Percentiles rank a stretch among this genome's conserved stretches.
phyloP scores from a whole-genome alignment of 2,888 invertebrate genomes.

The Dynastes tityus region DNA sequence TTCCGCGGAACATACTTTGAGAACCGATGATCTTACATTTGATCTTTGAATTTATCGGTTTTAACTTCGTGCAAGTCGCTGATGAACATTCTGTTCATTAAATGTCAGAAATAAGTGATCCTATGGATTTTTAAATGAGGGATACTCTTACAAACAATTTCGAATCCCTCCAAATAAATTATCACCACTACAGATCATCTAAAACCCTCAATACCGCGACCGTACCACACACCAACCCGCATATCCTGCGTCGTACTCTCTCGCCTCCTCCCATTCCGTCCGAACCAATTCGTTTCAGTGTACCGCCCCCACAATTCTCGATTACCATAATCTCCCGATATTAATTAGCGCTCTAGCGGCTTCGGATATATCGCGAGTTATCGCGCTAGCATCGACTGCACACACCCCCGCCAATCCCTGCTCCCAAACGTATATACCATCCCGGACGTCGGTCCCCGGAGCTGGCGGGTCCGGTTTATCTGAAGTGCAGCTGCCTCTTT shows the following conservation, averaged over 20 bases:
- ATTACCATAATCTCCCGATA: conserved; percentile 48
- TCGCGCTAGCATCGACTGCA: conserved; percentile 10
- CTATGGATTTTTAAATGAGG: too few relatives aligned
- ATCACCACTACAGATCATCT: too few relatives aligned
- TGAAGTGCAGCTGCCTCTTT: conserved; percentile 43
- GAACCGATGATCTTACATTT: too few relatives aligned
- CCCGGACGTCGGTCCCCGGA: conserved; percentile 15
- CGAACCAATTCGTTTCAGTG: not conserved
- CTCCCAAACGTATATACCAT: not conserved
- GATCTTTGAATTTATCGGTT: too few relatives aligned
- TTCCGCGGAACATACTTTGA: too few relatives aligned
- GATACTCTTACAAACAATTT: too few relatives aligned
- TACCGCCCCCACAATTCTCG: conserved; percentile 22
- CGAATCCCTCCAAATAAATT: too few relatives aligned
- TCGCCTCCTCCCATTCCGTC: not conserved
- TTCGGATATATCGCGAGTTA: conserved; percentile 36
- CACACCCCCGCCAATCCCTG: not conserved
- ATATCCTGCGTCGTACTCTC: not conserved
- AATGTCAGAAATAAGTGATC: too few relatives aligned
- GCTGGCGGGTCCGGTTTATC: conserved; percentile 30
- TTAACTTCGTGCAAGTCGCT: too few relatives aligned
- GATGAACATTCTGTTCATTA: too few relatives aligned
- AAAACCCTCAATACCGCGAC: too few relatives aligned
- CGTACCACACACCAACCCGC: not conserved
- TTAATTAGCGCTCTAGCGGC: conserved; percentile 40